Evolutionary conservation across 2,113 vertebrate genomes (phyloP).

Genomic region (Leiothrix lutea): DNA sequence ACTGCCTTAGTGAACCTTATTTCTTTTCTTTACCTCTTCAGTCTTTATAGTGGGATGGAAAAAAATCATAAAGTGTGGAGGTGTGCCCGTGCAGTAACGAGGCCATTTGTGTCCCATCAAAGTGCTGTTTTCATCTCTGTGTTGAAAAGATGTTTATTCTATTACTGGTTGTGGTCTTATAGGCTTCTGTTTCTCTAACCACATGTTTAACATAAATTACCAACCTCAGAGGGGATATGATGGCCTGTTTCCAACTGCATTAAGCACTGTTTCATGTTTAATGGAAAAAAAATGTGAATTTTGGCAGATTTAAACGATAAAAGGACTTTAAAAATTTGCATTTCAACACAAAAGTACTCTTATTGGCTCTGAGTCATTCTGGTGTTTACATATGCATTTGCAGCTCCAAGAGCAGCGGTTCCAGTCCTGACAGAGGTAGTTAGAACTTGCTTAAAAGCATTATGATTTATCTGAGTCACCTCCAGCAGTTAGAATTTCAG

Average conservation of each 20-base stretch:
- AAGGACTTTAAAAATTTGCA: background rate
- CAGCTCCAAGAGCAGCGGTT: background rate
- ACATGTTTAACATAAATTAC: background rate
- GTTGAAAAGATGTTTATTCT: background rate
- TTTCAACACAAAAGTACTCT: background rate
- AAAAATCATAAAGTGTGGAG: background rate
- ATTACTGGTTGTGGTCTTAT: background rate
- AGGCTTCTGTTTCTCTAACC: background rate
- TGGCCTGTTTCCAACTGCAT: background rate
- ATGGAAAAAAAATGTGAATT: background rate
- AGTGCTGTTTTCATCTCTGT: background rate
- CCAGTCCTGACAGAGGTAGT: accelerated
- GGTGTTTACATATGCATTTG: background rate
- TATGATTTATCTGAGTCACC: background rate
- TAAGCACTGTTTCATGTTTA: background rate
- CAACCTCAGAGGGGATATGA: background rate
- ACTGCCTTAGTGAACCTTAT: background rate
- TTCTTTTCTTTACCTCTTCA: background rate
- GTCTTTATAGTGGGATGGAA: background rate
- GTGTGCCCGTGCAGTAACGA: background rate
- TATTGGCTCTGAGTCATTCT: background rate
- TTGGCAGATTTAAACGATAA: background rate
- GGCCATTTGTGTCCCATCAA: background rate
- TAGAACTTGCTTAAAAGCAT: background rate
- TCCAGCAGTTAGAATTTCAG: background rate